Percentiles rank a stretch among this genome's conserved stretches.
Conservation (phyloP, 2,113 vertebrate species). For the Pithys albifrons region DNA sequence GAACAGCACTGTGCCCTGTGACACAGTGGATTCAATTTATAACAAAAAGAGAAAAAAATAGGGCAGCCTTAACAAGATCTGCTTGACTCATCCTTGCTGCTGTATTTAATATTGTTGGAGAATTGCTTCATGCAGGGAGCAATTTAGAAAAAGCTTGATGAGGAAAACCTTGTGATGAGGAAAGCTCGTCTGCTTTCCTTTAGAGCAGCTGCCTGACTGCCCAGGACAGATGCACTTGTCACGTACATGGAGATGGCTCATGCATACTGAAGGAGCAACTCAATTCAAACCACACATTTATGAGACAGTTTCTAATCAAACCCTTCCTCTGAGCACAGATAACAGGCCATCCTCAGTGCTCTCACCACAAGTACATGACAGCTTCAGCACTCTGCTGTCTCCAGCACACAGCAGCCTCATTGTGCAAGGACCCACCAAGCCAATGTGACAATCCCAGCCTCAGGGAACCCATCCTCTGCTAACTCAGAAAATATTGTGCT, state of each 20-base stretch:
- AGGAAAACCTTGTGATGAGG: conserved; percentile 7
- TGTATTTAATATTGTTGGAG: neutral
- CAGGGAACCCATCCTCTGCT: neutral
- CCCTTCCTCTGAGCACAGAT: neutral
- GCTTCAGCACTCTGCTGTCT: neutral
- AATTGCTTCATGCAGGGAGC: neutral
- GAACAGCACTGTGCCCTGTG: neutral
- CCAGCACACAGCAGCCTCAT: neutral
- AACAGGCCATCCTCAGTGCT: neutral
- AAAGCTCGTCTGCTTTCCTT: conserved; percentile 15
- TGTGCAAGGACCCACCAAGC: neutral
- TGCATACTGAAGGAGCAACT: neutral
- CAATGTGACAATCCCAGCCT: neutral
- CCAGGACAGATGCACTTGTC: conserved; percentile 10
- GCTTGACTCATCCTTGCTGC: conserved; percentile 19
- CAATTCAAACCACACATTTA: conserved; percentile 21
- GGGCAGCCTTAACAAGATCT: neutral
- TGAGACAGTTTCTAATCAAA: conserved; percentile 31
- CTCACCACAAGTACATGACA: neutral
- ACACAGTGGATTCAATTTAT: neutral
- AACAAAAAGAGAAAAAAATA: conserved; percentile 24
- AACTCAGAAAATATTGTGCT: neutral
- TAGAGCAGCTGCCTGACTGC: neutral
- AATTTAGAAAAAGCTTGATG: conserved; percentile 10
- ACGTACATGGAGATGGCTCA: neutral